phyloP scores from a whole-genome alignment of 2,888 invertebrate genomes.

The Cantharis rustica region DNA sequence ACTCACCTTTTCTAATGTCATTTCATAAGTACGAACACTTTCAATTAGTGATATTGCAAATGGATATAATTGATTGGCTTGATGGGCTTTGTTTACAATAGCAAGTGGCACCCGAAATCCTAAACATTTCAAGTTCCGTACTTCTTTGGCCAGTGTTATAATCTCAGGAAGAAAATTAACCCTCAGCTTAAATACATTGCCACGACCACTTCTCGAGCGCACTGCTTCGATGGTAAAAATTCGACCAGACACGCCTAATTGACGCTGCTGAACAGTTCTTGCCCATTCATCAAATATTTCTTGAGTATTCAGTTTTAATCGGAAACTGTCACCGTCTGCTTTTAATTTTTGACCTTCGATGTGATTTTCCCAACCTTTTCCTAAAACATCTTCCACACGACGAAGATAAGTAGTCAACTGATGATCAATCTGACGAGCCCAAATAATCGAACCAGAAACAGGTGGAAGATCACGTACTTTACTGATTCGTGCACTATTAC shows the following conservation, averaged over 20 bases:
- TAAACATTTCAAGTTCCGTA: constrained; percentile 91
- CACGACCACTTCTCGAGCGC: constrained; percentile 76
- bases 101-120: constrained; percentile 96
- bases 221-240: constrained; percentile 92
- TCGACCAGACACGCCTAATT: constrained; percentile 90
- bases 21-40: constrained; percentile 95
- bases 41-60: constrained; percentile 98
- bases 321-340: constrained; percentile 97
- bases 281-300: constrained; percentile 99
- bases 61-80: constrained; percentile 97
- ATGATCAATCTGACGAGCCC: constrained; percentile 98
- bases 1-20: constrained; percentile 93
- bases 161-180: constrained; percentile 98
- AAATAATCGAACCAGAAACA: constrained; percentile 97
- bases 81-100: constrained; percentile 98
- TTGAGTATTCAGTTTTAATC: constrained; percentile 92
- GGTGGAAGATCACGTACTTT: constrained; percentile 94
- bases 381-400: constrained; percentile 97
- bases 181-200: constrained; percentile 85
- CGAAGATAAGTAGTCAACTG: constrained; percentile 95
- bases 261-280: constrained; percentile 89
- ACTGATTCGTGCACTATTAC: constrained; percentile 91
- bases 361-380: constrained; percentile 99
- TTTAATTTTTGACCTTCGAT: constrained; percentile 98
- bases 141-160: constrained; percentile 98